Conservation (phyloP, 64 coral and sea anemone genomes). For the Actinia equina region DNA sequence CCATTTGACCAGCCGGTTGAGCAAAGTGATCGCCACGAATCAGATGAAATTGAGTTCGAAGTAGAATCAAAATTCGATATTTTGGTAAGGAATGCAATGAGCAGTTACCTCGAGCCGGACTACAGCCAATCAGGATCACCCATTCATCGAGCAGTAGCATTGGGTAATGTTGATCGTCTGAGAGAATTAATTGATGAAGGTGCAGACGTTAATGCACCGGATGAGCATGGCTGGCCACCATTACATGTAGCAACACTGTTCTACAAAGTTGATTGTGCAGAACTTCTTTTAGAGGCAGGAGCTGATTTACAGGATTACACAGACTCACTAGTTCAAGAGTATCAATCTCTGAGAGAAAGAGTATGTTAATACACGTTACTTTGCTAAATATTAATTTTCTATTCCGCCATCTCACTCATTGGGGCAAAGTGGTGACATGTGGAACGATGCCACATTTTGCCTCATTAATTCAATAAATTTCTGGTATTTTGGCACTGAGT, state of each 20-base stretch:
- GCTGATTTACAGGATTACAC: slow-evolving; percentile 41
- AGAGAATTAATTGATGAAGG: slow-evolving; percentile 29
- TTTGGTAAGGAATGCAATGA: not conserved
- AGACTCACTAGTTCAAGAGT: slow-evolving; percentile 40
- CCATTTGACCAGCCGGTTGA: not conserved
- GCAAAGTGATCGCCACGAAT: not conserved
- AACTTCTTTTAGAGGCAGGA: slow-evolving; percentile 20
- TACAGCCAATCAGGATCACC: slow-evolving; percentile 22
- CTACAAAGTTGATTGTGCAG: slow-evolving; percentile 35
- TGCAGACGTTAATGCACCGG: slow-evolving; percentile 28
- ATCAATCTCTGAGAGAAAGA: not conserved
- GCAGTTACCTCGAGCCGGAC: slow-evolving; percentile 15
- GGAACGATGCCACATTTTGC: too few relatives aligned
- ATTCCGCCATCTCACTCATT: too few relatives aligned
- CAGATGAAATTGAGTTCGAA: not conserved
- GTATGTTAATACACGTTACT: not conserved
- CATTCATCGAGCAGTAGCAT: slow-evolving; percentile 36
- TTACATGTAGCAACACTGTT: slow-evolving; percentile 30
- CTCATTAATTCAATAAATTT: too few relatives aligned
- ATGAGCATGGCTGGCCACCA: slow-evolving; percentile 46
- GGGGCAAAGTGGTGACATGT: too few relatives aligned
- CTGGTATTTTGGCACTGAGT: too few relatives aligned
- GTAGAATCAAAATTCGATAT: not conserved
- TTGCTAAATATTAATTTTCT: too few relatives aligned
- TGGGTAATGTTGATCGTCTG: slow-evolving; percentile 20